A percentile compares a stretch with the other conserved stretches of the same genome.
phyloP scores from a whole-genome alignment of 2,888 invertebrate genomes.

The Eupithecia vulgata region DNA sequence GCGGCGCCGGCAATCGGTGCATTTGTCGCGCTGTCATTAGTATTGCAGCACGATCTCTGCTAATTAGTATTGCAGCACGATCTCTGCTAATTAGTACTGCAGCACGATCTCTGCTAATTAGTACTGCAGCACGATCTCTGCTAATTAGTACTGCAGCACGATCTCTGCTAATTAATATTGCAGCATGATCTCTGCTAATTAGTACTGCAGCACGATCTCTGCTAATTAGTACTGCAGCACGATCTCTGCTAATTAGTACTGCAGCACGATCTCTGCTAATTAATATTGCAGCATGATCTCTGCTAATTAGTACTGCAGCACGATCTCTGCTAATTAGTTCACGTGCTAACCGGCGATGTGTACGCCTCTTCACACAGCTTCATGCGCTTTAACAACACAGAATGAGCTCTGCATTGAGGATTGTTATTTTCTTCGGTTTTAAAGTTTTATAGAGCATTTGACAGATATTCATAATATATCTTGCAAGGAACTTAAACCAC shows the following conservation, averaged over 20 bases:
- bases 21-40: slow-evolving; percentile 17
- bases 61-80: too few relatives aligned
- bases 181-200: slow-evolving; percentile 27
- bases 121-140: too few relatives aligned
- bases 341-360: slow-evolving; percentile 20
- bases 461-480: background rate
- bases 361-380: background rate
- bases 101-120: slow-evolving; percentile 32
- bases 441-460: background rate
- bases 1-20: background rate
- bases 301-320: slow-evolving; percentile 33
- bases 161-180: too few relatives aligned
- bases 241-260: slow-evolving; percentile 32
- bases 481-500: too few relatives aligned
- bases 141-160: too few relatives aligned
- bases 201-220: slow-evolving; percentile 31
- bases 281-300: slow-evolving; percentile 31
- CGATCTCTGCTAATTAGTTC: slow-evolving; percentile 32
- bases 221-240: slow-evolving; percentile 32
- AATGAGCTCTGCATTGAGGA: background rate
- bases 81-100: slow-evolving; percentile 32
- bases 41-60: slow-evolving; percentile 26
- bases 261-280: slow-evolving; percentile 28
- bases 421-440: background rate
- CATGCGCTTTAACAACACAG: slow-evolving; percentile 1